Conservation (phyloP, 2,888 invertebrate species). For the Rapana venosa region DNA sequence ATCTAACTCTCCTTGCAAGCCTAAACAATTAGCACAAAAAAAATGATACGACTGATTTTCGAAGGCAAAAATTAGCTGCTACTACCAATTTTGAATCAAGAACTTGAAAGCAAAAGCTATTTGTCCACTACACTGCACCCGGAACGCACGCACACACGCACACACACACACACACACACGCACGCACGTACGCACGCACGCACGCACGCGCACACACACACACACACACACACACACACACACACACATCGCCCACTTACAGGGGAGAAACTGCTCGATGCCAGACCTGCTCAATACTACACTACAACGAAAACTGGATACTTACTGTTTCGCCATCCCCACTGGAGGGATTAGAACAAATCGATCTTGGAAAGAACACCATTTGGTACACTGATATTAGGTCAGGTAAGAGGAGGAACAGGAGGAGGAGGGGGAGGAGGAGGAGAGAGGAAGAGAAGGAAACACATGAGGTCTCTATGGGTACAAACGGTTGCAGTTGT, state of each 20-base stretch:
- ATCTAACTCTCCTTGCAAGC: too few relatives aligned
- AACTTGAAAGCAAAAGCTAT: too few relatives aligned
- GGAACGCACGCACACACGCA: too few relatives aligned
- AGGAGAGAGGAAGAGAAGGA: background rate
- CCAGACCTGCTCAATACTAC: background rate
- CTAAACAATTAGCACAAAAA: too few relatives aligned
- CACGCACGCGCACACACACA: constrained; percentile 9
- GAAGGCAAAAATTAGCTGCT: too few relatives aligned
- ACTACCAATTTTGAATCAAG: too few relatives aligned
- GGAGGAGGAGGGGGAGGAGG: too few relatives aligned
- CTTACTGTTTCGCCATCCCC: background rate
- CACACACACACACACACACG: background rate
- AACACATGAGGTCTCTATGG: background rate
- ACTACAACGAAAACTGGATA: background rate
- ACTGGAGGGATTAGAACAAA: background rate
- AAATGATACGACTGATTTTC: too few relatives aligned
- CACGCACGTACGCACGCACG: background rate
- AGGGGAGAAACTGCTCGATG: background rate
- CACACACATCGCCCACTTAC: background rate
- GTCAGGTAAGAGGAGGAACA: background rate
- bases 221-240: constrained; percentile 10
- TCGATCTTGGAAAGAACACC: background rate
- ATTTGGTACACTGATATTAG: background rate
- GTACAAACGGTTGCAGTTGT: background rate
- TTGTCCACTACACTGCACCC: too few relatives aligned